Base-by-base conservation (phyloP, 2,888 invertebrate species). In the Lasioglossum marginatum region DNA sequence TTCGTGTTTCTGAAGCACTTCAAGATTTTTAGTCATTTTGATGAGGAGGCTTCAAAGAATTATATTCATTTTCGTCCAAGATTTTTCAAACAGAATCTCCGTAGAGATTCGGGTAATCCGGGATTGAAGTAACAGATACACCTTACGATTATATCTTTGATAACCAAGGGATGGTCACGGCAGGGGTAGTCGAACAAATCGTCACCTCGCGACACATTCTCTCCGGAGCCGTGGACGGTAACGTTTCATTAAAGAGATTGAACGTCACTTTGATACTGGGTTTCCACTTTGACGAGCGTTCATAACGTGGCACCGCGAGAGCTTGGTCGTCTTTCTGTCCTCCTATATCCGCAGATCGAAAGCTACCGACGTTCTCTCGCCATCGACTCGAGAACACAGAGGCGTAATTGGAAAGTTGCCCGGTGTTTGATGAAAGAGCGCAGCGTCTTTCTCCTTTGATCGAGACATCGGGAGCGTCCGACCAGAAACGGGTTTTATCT, bases 341-440 rank as follows among this genome's bases (percentile, higher is more conserved):
- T 85, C 89, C 83, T 71, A 52, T 48, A 52, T 74, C 74, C 60
- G 27, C 68, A 34, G 71, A 82, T 87, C 83, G 82, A 60, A 73
- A 82, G 75, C 79, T 31, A 52, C 70, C 31, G 63, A 16, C 76
- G 23, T 19, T 34, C 52, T 27, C 43, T 68, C 77, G 68, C n/a
- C 40, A 68, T 68, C 77, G 77, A 70, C 77, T 77, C 68, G 43
- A 70, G 77, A 77, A 85, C 68, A 83, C 75, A 76, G 72, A 34
- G 60, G 75, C 76, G 79, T 90, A 88, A 90, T 90, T 90, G 89
- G 87, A 90, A 90, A 87, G 90, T 90, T 90, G 86, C 82, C 86
- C 74, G 82, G 71, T 31, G 63, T 88, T 77, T 76, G 83, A 90
- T 84, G 88, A 85, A 87, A 82, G 83, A 87, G 81, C 72, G 82